These are phyloP conservation scores for Gymnoscopelus microlampas DNA, from an alignment of 2,797 vertebrate species.

Conservation along the genomic window DNA sequence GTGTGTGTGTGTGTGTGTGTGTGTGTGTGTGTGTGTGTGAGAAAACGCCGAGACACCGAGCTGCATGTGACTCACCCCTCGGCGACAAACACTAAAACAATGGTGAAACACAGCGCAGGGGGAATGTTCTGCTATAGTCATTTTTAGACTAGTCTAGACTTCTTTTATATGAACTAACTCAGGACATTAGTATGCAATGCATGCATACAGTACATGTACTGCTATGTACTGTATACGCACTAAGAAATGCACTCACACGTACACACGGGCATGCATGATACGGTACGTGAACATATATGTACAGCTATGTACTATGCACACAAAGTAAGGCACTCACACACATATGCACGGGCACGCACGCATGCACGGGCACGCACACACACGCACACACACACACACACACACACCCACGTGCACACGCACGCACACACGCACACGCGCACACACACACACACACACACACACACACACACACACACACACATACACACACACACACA, in stretches of 20 bases:
- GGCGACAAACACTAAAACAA: conserved; percentile 34
- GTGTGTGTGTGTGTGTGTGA: no score
- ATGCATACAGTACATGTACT: background rate
- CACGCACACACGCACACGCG: background rate
- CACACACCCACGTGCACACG: no score
- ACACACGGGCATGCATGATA: no score
- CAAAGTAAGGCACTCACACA: conserved; percentile 3
- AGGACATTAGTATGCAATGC: no score
- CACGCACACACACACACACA: conserved; percentile 11
- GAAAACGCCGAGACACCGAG: background rate
- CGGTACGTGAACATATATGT: background rate
- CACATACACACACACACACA: conserved; percentile 23
- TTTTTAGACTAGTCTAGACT: conserved; percentile 12
- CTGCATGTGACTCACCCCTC: conserved; percentile 28
- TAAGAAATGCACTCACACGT: no score
- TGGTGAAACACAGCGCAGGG: conserved; percentile 45
- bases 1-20: no score
- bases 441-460: conserved; percentile 4
- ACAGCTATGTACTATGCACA: background rate
- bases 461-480: conserved; percentile 16
- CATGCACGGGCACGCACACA: background rate
- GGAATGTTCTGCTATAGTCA: conserved; percentile 26
- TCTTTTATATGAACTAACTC: background rate
- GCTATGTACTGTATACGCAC: no score
- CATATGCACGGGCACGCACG: no score